Conservation (phyloP, 1,140 invertebrate species). For the Ostrea edulis region DNA sequence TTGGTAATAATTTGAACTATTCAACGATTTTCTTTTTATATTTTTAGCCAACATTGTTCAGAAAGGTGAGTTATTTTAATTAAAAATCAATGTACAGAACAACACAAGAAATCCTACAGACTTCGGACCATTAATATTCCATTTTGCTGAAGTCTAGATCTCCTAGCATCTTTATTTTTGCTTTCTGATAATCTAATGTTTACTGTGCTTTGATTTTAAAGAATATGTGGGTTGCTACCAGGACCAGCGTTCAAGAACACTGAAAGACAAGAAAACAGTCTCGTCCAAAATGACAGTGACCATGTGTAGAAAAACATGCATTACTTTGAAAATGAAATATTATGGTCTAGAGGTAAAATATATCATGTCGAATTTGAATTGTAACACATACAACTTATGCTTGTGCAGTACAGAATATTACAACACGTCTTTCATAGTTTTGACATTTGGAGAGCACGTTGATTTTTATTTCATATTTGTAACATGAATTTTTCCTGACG, state of each 20-base stretch:
- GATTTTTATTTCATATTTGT: no score
- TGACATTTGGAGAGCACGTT: no score
- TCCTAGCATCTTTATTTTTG: not conserved
- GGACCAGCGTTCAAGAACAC: not conserved
- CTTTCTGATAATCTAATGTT: not conserved
- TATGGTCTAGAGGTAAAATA: slow-evolving; percentile 29
- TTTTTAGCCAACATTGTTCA: slow-evolving; percentile 17
- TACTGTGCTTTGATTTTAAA: not conserved
- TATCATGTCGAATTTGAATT: no score
- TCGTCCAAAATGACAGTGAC: not conserved
- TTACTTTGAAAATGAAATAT: slow-evolving; percentile 28
- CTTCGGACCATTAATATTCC: no score
- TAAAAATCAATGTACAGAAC: not conserved
- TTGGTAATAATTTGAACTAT: not conserved
- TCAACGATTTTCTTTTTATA: not conserved
- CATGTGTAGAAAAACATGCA: slow-evolving; percentile 17
- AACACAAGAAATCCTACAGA: no score
- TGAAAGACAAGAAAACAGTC: not conserved
- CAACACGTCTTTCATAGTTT: no score
- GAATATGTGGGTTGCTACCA: slow-evolving; percentile 18
- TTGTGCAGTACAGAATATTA: no score
- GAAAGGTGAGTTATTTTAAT: slow-evolving; percentile 11
- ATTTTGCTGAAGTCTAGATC: no score
- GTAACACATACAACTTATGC: no score
- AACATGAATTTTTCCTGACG: no score